Evolutionary conservation across 2,797 vertebrate species (phyloP).

Genomic region (Spinus olivaceus): DNA sequence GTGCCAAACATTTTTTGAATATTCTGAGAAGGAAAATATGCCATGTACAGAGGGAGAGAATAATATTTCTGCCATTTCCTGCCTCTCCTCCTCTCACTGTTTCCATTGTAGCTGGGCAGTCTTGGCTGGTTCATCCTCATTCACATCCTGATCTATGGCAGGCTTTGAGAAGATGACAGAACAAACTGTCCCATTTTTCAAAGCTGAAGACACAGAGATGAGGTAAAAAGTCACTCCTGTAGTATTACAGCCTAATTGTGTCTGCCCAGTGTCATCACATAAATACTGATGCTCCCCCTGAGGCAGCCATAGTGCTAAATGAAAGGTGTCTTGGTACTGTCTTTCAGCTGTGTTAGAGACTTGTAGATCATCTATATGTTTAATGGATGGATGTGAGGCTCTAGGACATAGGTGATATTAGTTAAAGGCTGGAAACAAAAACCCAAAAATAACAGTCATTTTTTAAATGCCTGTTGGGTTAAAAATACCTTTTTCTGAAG

Average conservation of each 20-base stretch:
- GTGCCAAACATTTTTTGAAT: neutral
- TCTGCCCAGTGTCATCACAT: neutral
- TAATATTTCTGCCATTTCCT: neutral
- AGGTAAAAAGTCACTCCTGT: neutral
- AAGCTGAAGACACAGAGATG: neutral
- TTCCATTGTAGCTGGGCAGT: neutral
- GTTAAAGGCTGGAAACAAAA: neutral
- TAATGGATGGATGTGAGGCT: neutral
- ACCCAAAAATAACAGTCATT: neutral
- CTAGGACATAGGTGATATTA: neutral
- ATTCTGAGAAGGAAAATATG: neutral
- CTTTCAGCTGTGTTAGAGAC: neutral
- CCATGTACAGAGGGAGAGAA: neutral
- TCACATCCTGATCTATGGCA: neutral
- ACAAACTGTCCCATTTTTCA: neutral
- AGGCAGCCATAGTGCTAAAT: neutral
- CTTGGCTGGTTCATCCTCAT: neutral
- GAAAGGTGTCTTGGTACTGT: neutral
- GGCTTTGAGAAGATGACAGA: neutral
- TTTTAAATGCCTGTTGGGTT: neutral
- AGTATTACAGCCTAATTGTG: conserved; percentile 17
- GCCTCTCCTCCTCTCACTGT: neutral
- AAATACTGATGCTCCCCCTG: conserved; percentile 12
- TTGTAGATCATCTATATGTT: neutral
- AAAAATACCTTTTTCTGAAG: neutral